phyloP scores from a whole-genome alignment of 2,113 vertebrate genomes.

The Colaptes auratus region DNA sequence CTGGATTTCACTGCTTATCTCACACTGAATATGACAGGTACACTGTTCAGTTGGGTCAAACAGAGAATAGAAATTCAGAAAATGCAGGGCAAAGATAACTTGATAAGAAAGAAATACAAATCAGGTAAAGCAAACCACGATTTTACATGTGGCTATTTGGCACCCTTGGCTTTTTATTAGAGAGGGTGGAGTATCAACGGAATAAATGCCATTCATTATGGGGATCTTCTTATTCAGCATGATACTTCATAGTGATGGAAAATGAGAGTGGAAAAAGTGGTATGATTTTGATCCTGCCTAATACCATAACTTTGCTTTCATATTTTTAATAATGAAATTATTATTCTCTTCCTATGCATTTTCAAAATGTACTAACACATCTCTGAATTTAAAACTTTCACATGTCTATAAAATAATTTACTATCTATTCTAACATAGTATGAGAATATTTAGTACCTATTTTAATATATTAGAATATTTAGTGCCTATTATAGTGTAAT shows the following conservation, averaged over 20 bases:
- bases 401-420: conserved; percentile 57
- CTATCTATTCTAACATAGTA: conserved; percentile 18
- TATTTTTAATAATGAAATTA: conserved; percentile 23
- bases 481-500: conserved; percentile 33
- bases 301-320: background rate
- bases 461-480: conserved; percentile 36
- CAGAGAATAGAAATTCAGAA: background rate
- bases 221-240: background rate
- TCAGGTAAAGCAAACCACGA: background rate
- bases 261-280: background rate
- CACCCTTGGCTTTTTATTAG: background rate
- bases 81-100: background rate
- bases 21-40: background rate
- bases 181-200: background rate
- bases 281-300: background rate
- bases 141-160: background rate
- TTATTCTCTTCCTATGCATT: conserved; percentile 5
- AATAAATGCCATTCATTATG: background rate
- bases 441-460: conserved; percentile 54
- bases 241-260: background rate
- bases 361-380: conserved; percentile 41
- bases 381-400: conserved; percentile 53
- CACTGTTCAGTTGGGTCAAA: background rate
- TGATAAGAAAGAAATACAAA: background rate
- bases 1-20: background rate